Base-by-base conservation (phyloP, 2,113 vertebrate genomes). In the Brevimyrus niger region DNA sequence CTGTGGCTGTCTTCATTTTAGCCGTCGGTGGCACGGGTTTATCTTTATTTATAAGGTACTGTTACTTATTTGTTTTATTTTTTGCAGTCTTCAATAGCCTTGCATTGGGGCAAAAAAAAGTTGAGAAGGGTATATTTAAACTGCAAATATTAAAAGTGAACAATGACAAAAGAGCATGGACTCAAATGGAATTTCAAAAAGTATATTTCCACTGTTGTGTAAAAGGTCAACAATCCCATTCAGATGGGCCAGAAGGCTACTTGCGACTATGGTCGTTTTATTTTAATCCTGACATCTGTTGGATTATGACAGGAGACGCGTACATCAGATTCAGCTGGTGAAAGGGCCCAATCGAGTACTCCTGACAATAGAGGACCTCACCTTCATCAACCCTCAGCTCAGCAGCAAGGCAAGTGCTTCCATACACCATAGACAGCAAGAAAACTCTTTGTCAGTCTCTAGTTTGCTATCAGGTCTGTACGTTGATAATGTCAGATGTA, bases 311-410 rank as follows among this genome's bases (percentile, higher is more conserved):
- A 99, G 97, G 91, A 92, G 92, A 90, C 94, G 91, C 84, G 93
- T 98, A 91, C 95, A 97, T 91, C 97, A 97, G 93, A 97, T 96
- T 88, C 97, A 97, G 88, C 91, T 98, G 84, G 92, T 97, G 89
- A 97, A 95, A 94, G 97, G 97, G 73, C 97, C 97, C 0, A 97
- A 97, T 92, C 95, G 96, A 92, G 97, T 98, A 89, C 92, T 98
- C 42, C 88, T 98, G 76, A 97, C 95, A 21, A 90, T 97, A 88
- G 96, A 97, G 7, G 97, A 98, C 92, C 96, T 99, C 0, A 93
- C 97, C 6, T 98, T 99, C 91, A 97, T 99, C 87, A 97, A 97
- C 90, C 96, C 96, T 11, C 96, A 98, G 65, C 93, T 97, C 65
- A 97, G 96, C 53, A 97, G 94, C 92, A 97, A 96, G 93, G 97